Base-by-base conservation (phyloP, 1,140 invertebrate genomes). In the Orchestia grillus region DNA sequence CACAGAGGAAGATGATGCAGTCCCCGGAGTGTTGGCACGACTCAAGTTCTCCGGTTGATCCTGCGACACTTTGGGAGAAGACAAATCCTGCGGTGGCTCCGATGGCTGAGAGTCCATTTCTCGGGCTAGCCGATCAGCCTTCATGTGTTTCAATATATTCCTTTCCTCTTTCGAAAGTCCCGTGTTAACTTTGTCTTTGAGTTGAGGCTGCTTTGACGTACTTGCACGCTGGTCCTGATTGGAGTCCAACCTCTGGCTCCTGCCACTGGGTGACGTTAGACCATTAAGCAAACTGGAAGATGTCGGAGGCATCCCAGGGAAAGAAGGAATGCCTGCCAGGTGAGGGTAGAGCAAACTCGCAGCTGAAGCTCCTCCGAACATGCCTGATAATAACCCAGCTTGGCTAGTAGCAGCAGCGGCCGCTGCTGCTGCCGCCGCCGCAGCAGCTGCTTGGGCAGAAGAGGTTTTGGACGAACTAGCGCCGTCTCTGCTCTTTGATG, bases 301-400 rank as follows among this genome's bases (percentile, higher is more conserved):
- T 28, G 96, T 96, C 8, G 96, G 96, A 57, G 96, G 96, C 96
- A 97, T 97, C 44, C 95, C 87, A 87, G 96, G 96, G 77, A 97
- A 92, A 62, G 96, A 96, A 95, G 96, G 96, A 87, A 96, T 96
- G 43, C 96, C 96, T 77, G 96, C 96, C 53, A 97, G 77, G 42
- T 96, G 96, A 44, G 97, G 97, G 62, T 97, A 97, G 96, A 97
- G 96, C n/a, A 96, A 95, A 40, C 96, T 96, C 8, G 97, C 96
- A 40, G 96, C 91, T 44, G 95, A 96, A 44, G 95, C 95, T 0
- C 96, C 96, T 36, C 96, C 96, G 77, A 97, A 97, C 96, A 97
- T 96, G 11, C 96, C 96, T 6, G 96, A 96, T 53, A 97, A 96
- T 19, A 96, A 36, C 53, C 87, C 44, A 95, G 96, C 95, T 43